Percentiles rank a stretch among this genome's conserved stretches.
Conservation (phyloP, 2,113 vertebrate genomes). For the Peucedramus taeniatus region DNA sequence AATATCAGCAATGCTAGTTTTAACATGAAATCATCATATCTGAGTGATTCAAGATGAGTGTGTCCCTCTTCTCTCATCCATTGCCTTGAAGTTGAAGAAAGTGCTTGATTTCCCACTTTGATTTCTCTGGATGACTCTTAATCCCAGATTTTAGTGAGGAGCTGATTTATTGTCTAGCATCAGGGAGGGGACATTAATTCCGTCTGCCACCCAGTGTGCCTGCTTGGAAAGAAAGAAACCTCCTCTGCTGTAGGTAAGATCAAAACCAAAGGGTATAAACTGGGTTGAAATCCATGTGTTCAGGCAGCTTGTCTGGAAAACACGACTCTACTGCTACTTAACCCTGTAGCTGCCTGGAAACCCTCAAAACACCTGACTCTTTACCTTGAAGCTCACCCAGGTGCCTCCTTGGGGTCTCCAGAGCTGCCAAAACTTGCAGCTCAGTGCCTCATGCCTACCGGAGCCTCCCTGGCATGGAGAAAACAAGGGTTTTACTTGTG, state of each 20-base stretch:
- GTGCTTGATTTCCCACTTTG: not conserved
- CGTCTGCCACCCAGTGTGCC: not conserved
- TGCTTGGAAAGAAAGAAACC: not conserved
- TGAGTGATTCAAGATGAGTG: not conserved
- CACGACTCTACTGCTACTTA: not conserved
- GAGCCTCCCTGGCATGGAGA: not conserved
- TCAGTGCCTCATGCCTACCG: fast-evolving
- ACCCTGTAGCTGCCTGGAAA: not conserved
- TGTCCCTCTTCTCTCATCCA: not conserved
- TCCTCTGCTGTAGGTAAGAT: constrained; percentile 52
- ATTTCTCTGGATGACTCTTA: not conserved
- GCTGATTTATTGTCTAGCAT: constrained; percentile 39
- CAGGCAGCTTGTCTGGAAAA: not conserved
- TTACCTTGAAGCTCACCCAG: not conserved
- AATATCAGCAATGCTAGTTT: not conserved
- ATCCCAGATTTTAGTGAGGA: not conserved
- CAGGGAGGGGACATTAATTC: constrained; percentile 22
- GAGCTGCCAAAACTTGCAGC: not conserved
- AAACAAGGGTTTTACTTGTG: not conserved
- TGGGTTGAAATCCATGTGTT: not conserved
- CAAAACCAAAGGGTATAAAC: constrained; percentile 15
- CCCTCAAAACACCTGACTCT: not conserved
- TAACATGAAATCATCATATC: not conserved
- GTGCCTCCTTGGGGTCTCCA: not conserved
- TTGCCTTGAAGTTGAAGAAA: constrained; percentile 14